Evolutionary conservation across 1,140 invertebrate species (phyloP).

Genomic region (Thaumetopoea pityocampa): DNA sequence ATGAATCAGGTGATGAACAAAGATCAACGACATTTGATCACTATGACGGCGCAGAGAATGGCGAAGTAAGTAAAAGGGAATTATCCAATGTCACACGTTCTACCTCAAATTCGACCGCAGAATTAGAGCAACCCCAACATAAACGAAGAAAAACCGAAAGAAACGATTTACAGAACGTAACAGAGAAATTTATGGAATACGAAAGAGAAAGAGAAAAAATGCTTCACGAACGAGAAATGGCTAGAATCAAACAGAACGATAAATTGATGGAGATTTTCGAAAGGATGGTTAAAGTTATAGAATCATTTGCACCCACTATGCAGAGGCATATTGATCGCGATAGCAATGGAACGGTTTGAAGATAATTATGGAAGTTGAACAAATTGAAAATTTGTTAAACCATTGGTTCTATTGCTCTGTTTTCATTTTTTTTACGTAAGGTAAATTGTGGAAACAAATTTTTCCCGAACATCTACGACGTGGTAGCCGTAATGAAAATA

Average conservation of each 20-base stretch:
- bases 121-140: too few relatives aligned
- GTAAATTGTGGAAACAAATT: too few relatives aligned
- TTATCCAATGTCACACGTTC: too few relatives aligned
- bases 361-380: constrained; percentile 8
- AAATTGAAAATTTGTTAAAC: constrained; percentile 9
- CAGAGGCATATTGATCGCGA: constrained; percentile 11
- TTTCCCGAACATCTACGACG: too few relatives aligned
- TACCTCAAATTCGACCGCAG: too few relatives aligned
- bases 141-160: constrained; percentile 6
- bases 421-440: too few relatives aligned
- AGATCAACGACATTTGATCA: too few relatives aligned
- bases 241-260: constrained; percentile 10
- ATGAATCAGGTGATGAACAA: too few relatives aligned
- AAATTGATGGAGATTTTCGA: constrained; percentile 4
- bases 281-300: constrained; percentile 11
- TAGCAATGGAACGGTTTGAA: constrained; percentile 6
- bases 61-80: too few relatives aligned
- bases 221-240: constrained; percentile 13
- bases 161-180: constrained; percentile 8
- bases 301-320: constrained; percentile 13
- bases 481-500: too few relatives aligned
- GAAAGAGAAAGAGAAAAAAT: constrained; percentile 13
- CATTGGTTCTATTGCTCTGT: too few relatives aligned
- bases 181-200: constrained; percentile 12
- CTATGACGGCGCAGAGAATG: too few relatives aligned